Conservation (phyloP, 2,113 vertebrate genomes). For the Capreolus pygargus region DNA sequence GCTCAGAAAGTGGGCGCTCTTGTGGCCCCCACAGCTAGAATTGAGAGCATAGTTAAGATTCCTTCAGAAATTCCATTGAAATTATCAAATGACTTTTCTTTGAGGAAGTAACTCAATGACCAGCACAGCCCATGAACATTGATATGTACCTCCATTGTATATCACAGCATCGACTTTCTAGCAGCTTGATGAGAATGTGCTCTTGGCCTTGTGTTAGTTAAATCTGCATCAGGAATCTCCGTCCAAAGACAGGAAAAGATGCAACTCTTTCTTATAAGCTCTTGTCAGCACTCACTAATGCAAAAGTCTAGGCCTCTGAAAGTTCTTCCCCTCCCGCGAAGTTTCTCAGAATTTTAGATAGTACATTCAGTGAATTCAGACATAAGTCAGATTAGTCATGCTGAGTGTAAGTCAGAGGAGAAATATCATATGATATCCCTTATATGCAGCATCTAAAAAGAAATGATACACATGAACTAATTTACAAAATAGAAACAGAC, state of each 20-base stretch:
- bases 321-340: neutral
- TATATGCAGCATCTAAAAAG: neutral
- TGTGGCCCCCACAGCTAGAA: neutral
- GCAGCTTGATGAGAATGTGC: neutral
- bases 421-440: neutral
- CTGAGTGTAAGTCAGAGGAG: neutral
- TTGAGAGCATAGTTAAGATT: neutral
- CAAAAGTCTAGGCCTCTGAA: neutral
- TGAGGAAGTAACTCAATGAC: neutral
- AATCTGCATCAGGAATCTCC: neutral
- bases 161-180: neutral
- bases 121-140: neutral
- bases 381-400: neutral
- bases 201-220: neutral
- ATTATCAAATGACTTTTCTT: neutral
- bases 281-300: neutral
- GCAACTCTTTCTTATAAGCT: neutral
- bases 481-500: neutral
- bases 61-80: neutral
- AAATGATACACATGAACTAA: neutral
- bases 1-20: neutral
- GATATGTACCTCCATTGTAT: fast-evolving
- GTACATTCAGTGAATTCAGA: neutral
- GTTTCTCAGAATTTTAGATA: neutral
- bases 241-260: neutral